Conservation (phyloP, 2,888 invertebrate genomes). For the Lasioglossum vierecki region DNA sequence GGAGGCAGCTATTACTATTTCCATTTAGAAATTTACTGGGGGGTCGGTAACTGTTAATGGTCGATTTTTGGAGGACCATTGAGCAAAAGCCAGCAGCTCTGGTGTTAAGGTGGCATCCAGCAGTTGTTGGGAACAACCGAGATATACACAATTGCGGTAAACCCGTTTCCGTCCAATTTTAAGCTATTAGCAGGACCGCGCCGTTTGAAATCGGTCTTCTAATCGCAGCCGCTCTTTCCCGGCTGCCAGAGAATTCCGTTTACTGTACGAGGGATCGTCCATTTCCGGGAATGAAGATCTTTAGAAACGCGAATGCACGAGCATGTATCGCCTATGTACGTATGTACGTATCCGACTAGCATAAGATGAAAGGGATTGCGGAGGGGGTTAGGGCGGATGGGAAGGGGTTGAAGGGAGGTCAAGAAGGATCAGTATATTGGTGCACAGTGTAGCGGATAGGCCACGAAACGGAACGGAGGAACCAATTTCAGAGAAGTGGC, state of each 20-base stretch:
- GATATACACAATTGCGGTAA: conserved; percentile 8
- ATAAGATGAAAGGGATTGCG: conserved; percentile 17
- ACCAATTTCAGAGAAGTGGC: conserved; percentile 72
- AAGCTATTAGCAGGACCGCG: background rate
- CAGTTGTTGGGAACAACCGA: background rate
- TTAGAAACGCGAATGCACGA: conserved; percentile 35
- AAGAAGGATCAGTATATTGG: conserved; percentile 53
- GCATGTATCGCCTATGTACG: conserved; percentile 23
- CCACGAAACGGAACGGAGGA: conserved; percentile 63
- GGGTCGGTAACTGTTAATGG: background rate
- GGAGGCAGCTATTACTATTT: background rate
- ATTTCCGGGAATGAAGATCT: conserved; percentile 45
- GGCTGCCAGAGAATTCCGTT: conserved; percentile 10
- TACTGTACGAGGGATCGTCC: conserved; percentile 2
- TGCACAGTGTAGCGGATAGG: conserved; percentile 43
- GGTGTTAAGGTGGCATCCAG: no score
- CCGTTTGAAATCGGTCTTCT: conserved; percentile 20
- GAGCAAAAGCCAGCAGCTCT: background rate
- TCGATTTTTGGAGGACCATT: background rate
- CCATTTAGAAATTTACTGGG: background rate
- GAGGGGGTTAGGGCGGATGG: background rate
- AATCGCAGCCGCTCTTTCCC: conserved; percentile 1
- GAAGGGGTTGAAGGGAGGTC: conserved; percentile 4
- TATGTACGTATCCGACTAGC: conserved; percentile 9
- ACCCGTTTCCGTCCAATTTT: conserved; percentile 7